phyloP scores from a whole-genome alignment of 1,140 invertebrate species.

The Hypothenemus hampei region DNA sequence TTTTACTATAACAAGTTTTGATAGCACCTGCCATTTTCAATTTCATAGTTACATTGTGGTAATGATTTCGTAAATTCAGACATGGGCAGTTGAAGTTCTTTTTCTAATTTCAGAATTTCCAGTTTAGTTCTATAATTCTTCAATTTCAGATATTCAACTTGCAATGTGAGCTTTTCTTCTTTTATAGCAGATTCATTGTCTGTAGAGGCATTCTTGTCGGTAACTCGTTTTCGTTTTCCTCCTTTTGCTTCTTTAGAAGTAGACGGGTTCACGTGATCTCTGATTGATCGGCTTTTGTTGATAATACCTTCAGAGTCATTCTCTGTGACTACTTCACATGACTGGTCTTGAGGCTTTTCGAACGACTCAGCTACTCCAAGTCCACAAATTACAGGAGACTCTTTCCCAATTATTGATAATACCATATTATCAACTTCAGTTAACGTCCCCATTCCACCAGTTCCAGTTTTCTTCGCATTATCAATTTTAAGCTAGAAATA shows the following conservation, averaged over 20 bases:
- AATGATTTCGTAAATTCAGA: not conserved
- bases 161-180: no score
- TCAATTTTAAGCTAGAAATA: not conserved
- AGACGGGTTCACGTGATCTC: not conserved
- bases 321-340: not conserved
- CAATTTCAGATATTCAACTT: not conserved
- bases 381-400: not conserved
- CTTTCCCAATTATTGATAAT: not conserved
- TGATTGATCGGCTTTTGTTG: not conserved
- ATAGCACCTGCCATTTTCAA: no score
- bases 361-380: not conserved
- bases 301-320: not conserved
- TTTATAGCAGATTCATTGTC: not conserved
- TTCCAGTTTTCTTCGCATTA: conserved; percentile 8
- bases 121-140: conserved; percentile 8
- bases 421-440: not conserved
- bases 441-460: not conserved
- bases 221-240: conserved; percentile 1
- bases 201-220: not conserved
- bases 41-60: no score
- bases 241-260: not conserved
- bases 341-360: not conserved
- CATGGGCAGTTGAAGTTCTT: not conserved
- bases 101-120: not conserved
- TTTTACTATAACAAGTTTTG: not conserved